Conservation (phyloP, 2,888 invertebrate species). For the Agriopis marginaria region DNA sequence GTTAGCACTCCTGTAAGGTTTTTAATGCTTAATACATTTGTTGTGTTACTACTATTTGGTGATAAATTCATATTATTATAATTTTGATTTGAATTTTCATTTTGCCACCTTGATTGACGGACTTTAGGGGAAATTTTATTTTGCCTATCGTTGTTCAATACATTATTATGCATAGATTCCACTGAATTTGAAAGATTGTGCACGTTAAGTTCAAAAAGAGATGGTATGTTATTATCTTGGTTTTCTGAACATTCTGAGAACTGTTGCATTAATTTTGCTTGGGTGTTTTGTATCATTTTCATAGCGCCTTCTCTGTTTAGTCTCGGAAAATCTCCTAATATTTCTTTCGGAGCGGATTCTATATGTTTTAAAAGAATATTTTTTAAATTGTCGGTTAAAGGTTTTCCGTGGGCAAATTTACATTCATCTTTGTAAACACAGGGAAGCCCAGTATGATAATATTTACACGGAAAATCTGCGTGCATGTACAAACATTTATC, state of each 20-base stretch:
- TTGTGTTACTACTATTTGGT: conserved; percentile 60
- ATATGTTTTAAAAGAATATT: conserved; percentile 90
- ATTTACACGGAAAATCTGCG: conserved; percentile 98
- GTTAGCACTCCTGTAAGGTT: conserved; percentile 86
- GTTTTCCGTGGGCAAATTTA: conserved; percentile 96
- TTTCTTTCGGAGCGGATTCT: conserved; percentile 96
- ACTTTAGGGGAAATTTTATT: conserved; percentile 79
- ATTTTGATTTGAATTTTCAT: conserved; percentile 70
- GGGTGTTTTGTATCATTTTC: conserved; percentile 83
- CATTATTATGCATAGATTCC: conserved; percentile 64
- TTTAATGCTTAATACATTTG: conserved; percentile 83
- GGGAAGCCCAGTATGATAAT: conserved; percentile 96
- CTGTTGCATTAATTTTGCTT: conserved; percentile 77
- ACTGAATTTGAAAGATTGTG: conserved; percentile 69
- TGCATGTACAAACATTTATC: conserved; percentile 99
- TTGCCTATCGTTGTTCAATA: conserved; percentile 70
- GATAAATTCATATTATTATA: conserved; percentile 59
- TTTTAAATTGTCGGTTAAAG: conserved; percentile 92
- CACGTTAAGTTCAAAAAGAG: conserved; percentile 81
- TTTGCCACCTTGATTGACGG: conserved; percentile 83
- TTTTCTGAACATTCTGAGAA: conserved; percentile 67
- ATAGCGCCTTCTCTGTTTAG: conserved; percentile 92
- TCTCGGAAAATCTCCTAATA: conserved; percentile 95
- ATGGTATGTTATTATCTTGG: conserved; percentile 75
- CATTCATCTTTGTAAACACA: conserved; percentile 94